Conservation (phyloP, 2,797 vertebrate genomes). For the Arnoldichthys spilopterus region DNA sequence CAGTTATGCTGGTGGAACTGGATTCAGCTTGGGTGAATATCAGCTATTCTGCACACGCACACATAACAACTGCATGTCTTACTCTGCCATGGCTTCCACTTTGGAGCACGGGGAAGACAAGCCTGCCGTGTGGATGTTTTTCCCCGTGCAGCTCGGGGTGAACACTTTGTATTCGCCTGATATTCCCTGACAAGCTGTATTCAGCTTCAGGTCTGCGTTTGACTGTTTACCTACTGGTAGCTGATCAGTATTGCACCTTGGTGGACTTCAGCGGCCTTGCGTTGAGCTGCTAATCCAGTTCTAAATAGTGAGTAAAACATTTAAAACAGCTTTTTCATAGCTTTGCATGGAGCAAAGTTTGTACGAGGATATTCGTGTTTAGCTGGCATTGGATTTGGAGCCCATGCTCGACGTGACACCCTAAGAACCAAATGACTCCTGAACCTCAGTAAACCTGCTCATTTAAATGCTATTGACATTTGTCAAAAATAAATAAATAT, state of each 20-base stretch:
- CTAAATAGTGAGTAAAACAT: too few relatives aligned
- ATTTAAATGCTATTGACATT: too few relatives aligned
- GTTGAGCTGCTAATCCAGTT: not conserved
- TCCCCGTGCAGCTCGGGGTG: not conserved
- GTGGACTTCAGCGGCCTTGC: not conserved
- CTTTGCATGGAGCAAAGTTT: not conserved
- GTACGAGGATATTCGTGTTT: not conserved
- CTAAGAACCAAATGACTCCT: not conserved
- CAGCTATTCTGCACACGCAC: not conserved
- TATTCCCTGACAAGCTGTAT: not conserved
- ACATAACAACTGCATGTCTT: not conserved
- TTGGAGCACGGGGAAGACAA: not conserved
- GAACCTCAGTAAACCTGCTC: too few relatives aligned
- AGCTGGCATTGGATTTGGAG: too few relatives aligned
- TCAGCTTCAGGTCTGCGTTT: not conserved
- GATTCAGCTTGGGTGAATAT: not conserved
- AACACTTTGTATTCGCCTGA: not conserved
- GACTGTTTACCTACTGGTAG: conserved; percentile 5
- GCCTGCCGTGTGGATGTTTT: too few relatives aligned
- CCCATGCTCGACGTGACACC: not conserved
- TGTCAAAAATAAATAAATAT: too few relatives aligned
- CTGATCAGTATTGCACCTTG: conserved; percentile 14
- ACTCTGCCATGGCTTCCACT: not conserved
- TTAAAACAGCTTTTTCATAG: not conserved
- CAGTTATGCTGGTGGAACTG: not conserved